Percentiles rank a stretch among this genome's conserved stretches.
Conservation (phyloP, 2,888 invertebrate genomes). For the Drosophila kambysellisi region DNA sequence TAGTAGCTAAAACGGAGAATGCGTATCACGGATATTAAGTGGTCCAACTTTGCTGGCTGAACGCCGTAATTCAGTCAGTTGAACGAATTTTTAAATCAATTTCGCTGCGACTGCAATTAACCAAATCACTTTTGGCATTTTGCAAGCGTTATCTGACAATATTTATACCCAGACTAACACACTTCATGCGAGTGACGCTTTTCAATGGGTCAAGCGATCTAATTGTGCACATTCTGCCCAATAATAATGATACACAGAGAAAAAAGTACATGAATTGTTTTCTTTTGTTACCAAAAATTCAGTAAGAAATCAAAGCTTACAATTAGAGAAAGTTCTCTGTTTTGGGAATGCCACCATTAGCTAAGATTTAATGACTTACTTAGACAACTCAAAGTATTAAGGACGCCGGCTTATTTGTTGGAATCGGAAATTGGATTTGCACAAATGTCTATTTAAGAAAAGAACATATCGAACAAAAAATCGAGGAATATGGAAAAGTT, state of each 20-base stretch:
- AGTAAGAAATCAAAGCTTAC: neutral
- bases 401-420: constrained; percentile 20
- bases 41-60: constrained; percentile 20
- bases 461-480: constrained; percentile 9
- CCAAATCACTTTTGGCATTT: constrained; percentile 20
- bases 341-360: neutral
- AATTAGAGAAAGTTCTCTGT: neutral
- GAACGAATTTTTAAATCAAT: constrained; percentile 44
- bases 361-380: constrained; percentile 6
- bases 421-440: constrained; percentile 13
- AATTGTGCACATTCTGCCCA: constrained; percentile 40
- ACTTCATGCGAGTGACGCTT: neutral
- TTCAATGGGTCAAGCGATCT: constrained; percentile 32
- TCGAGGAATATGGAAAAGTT: constrained; percentile 29
- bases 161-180: constrained; percentile 49
- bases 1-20: constrained; percentile 42
- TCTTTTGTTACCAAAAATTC: neutral
- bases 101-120: constrained; percentile 37
- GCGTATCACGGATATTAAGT: constrained; percentile 64
- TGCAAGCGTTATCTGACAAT: constrained; percentile 66
- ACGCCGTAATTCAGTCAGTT: constrained; percentile 23
- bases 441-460: constrained; percentile 10
- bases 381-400: constrained; percentile 7
- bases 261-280: constrained; percentile 5
- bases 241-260: constrained; percentile 8